A percentile compares a stretch with the other conserved stretches of the same genome.
phyloP scores from a whole-genome alignment of 1,140 invertebrate genomes.

The Ridgeia piscesae region DNA sequence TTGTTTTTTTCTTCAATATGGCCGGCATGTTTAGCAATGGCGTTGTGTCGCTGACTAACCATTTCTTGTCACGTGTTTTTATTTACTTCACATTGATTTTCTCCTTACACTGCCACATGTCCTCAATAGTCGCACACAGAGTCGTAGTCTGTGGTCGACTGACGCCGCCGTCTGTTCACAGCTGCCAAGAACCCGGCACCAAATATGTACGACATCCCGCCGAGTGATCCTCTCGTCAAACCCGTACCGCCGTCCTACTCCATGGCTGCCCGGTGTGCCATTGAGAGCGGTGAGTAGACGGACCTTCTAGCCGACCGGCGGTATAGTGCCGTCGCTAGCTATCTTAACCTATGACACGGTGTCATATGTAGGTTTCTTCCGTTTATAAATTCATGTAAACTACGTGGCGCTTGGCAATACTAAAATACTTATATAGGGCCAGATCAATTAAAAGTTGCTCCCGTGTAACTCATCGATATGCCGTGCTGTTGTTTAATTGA shows the following conservation, averaged over 20 bases:
- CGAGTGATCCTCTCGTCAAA: not conserved
- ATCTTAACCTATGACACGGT: too few relatives aligned
- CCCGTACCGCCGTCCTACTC: not conserved
- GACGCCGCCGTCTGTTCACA: not conserved
- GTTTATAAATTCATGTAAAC: not conserved
- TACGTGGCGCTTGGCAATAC: not conserved
- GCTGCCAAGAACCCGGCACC: not conserved
- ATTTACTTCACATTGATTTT: not conserved
- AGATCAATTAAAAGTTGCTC: not conserved
- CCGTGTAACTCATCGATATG: not conserved
- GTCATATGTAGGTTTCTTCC: not conserved
- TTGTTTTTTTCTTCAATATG: too few relatives aligned
- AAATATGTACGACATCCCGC: not conserved
- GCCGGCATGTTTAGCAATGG: too few relatives aligned
- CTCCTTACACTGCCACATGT: not conserved
- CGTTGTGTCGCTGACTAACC: too few relatives aligned
- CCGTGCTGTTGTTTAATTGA: not conserved
- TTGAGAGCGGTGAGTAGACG: not conserved
- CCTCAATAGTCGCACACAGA: not conserved
- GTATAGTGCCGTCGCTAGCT: too few relatives aligned
- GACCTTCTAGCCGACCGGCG: not conserved
- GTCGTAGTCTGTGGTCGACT: not conserved
- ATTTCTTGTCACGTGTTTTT: too few relatives aligned
- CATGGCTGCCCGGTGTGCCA: not conserved
- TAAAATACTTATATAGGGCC: too few relatives aligned